Conservation (phyloP, 2,797 vertebrate species). For the Perodicticus potto region DNA sequence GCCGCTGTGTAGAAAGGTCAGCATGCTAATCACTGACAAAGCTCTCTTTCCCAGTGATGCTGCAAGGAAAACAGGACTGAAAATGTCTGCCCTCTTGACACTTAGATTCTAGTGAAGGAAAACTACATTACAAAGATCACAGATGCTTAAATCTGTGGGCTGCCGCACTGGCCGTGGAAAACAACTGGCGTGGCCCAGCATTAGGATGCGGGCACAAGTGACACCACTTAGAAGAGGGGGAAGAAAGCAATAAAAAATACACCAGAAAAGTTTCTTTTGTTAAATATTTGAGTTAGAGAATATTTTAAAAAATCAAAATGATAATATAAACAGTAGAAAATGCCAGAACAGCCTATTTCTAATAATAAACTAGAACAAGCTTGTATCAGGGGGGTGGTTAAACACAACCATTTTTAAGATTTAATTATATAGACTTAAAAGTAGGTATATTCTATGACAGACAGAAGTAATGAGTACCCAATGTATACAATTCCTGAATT, state of each 20-base stretch:
- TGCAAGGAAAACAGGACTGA: not conserved
- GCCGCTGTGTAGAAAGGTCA: not conserved
- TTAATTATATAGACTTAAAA: not conserved
- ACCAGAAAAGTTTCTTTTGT: too few relatives aligned
- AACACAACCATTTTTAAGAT: not conserved
- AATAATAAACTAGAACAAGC: accelerated
- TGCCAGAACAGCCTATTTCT: not conserved
- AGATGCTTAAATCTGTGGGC: accelerated
- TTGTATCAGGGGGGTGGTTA: not conserved
- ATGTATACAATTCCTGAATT: not conserved
- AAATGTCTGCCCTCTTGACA: not conserved
- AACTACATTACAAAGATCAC: too few relatives aligned
- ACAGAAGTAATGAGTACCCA: not conserved
- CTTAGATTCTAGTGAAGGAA: not conserved
- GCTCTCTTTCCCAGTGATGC: not conserved
- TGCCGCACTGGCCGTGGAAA: accelerated
- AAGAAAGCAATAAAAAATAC: accelerated
- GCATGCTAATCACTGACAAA: not conserved
- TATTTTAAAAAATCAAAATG: not conserved
- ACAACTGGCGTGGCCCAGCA: accelerated
- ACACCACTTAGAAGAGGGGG: accelerated
- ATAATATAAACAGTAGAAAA: not conserved
- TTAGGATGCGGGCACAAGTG: accelerated
- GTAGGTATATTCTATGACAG: not conserved
- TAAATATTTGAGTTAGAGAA: not conserved